These are phyloP conservation scores for Brachyptera risi DNA, from an alignment of 2,888 invertebrate species.

Conservation along the genomic window DNA sequence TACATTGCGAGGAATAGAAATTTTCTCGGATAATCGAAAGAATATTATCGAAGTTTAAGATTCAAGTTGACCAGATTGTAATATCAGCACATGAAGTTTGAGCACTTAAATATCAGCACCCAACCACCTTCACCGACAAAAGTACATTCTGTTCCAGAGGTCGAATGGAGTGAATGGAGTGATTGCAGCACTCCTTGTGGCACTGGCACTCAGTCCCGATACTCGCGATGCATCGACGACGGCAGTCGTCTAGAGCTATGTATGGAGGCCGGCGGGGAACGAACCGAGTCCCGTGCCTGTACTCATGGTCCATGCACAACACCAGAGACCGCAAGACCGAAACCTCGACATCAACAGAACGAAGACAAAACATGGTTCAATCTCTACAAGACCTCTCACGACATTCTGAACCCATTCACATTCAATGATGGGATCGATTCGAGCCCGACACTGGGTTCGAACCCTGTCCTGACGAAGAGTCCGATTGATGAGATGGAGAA, in stretches of 20 bases:
- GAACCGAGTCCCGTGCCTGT: slow-evolving; percentile 38
- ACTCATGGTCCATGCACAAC: slow-evolving; percentile 33
- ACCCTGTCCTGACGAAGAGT: background rate
- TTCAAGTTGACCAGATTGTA: no score
- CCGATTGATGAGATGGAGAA: background rate
- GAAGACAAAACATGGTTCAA: background rate
- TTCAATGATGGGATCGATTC: background rate
- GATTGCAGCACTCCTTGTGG: slow-evolving; percentile 40
- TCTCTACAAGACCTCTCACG: slow-evolving; percentile 12
- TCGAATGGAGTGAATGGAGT: slow-evolving; percentile 40
- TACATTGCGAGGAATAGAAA: no score
- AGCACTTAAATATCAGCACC: no score
- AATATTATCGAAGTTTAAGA: no score
- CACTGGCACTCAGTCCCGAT: slow-evolving; percentile 37
- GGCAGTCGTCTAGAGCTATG: slow-evolving; percentile 37
- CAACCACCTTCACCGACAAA: no score
- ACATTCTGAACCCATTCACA: slow-evolving; percentile 16
- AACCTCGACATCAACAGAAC: background rate
- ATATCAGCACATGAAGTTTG: no score
- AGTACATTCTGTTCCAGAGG: slow-evolving; percentile 33
- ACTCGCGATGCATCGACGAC: slow-evolving; percentile 37
- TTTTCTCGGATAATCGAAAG: no score
- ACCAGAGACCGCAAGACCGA: background rate
- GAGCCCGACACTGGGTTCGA: slow-evolving; percentile 3
- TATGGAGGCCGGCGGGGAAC: slow-evolving; percentile 37